Evolutionary conservation across 2,888 invertebrate genomes (phyloP).

Genomic region (Dinocampus coccinellae): DNA sequence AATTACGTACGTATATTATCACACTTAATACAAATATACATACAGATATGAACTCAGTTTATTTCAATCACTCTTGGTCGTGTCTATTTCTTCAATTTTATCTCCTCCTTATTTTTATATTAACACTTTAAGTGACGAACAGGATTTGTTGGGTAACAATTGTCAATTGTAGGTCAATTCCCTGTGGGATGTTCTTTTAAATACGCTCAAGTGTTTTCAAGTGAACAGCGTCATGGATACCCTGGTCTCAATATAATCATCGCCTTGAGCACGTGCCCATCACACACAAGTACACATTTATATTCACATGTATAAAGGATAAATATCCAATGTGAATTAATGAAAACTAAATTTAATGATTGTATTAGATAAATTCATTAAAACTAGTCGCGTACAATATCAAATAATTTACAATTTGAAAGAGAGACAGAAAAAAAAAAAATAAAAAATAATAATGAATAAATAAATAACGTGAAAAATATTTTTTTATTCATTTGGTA

Average conservation of each 20-base stretch:
- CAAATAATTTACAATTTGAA: too few species aligned
- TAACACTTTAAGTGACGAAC: conserved; percentile 9
- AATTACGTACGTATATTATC: background rate
- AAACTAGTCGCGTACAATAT: too few species aligned
- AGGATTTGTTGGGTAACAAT: conserved; percentile 38
- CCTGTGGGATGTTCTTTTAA: conserved; percentile 44
- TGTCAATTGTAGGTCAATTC: conserved; percentile 44
- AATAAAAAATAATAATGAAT: too few species aligned
- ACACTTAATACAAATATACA: background rate
- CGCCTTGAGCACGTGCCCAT: background rate
- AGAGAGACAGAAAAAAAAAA: too few species aligned
- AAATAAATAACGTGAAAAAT: too few species aligned
- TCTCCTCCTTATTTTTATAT: background rate
- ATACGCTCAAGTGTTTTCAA: conserved; percentile 44
- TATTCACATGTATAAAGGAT: background rate
- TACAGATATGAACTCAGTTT: too few species aligned
- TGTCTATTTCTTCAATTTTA: background rate
- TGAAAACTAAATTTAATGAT: too few species aligned
- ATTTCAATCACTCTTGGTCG: background rate
- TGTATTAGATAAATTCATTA: too few species aligned
- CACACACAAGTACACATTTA: background rate
- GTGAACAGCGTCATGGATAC: conserved; percentile 44
- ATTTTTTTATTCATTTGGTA: too few species aligned
- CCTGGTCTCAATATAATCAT: background rate
- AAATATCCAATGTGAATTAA: too few species aligned